Conservation (phyloP, 2,797 vertebrate species). For the Aplochiton taeniatus region DNA sequence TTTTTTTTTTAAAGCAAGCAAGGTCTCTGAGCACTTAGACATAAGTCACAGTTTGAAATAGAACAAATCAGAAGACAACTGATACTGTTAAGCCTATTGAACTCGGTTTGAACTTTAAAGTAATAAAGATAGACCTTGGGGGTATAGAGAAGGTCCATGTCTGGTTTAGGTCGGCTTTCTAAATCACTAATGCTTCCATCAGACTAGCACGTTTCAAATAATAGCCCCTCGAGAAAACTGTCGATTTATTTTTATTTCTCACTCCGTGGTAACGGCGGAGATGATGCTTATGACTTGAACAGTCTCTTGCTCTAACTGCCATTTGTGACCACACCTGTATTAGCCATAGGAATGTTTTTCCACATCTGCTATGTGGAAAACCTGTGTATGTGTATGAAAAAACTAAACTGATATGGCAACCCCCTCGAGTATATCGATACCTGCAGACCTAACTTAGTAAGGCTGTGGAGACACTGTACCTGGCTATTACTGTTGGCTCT, state of each 20-base stretch:
- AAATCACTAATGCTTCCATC: conserved; percentile 47
- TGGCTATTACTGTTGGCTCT: conserved; percentile 54
- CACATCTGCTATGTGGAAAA: conserved; percentile 22
- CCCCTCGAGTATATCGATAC: conserved; percentile 18
- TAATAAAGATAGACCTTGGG: conserved; percentile 8
- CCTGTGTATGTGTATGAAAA: neutral
- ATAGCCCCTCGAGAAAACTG: conserved; percentile 26
- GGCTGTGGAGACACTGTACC: conserved; percentile 46
- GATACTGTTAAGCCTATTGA: conserved; percentile 31
- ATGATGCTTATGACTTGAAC: conserved; percentile 45
- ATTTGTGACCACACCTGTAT: conserved; percentile 25
- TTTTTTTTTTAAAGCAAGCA: conserved; percentile 26
- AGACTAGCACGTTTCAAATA: conserved; percentile 27
- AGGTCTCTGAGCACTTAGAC: conserved; percentile 32
- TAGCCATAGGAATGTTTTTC: conserved; percentile 25
- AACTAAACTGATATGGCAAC: conserved; percentile 10
- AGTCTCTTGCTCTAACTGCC: conserved; percentile 39
- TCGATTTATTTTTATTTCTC: neutral
- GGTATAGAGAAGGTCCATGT: conserved; percentile 12
- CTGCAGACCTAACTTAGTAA: conserved; percentile 22
- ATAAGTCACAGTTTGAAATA: conserved; percentile 48
- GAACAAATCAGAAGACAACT: conserved; percentile 24
- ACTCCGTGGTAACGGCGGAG: conserved; percentile 21
- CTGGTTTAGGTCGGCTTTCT: conserved; percentile 40
- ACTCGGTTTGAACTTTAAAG: conserved; percentile 43